phyloP scores from a whole-genome alignment of 2,113 vertebrate genomes.

The Gymnogyps californianus region DNA sequence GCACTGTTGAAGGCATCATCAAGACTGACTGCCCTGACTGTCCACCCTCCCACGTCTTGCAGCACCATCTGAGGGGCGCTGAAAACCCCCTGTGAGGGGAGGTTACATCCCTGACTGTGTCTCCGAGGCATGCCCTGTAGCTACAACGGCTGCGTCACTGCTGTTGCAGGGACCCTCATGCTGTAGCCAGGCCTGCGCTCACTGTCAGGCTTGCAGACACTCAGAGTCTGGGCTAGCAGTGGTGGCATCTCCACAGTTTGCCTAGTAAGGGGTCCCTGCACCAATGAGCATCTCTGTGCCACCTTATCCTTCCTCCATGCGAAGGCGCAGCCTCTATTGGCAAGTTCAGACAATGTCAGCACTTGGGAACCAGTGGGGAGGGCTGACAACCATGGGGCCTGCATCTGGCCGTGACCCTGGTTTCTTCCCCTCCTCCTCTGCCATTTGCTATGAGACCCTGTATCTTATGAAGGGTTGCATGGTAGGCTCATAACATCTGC shows the following conservation, averaged over 20 bases:
- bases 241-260: background rate
- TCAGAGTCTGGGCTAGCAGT: background rate
- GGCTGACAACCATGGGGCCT: accelerated
- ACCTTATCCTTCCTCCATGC: background rate
- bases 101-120: background rate
- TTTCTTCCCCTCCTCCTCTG: background rate
- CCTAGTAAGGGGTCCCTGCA: too few relatives aligned
- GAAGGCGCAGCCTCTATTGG: background rate
- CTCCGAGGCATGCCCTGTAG: background rate
- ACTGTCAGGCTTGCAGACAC: background rate
- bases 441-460: background rate
- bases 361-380: background rate
- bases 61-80: background rate
- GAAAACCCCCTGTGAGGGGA: background rate
- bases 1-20: background rate
- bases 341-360: background rate
- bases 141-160: background rate
- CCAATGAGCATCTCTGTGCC: background rate
- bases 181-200: background rate
- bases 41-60: background rate
- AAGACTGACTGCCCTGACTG: background rate
- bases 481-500: background rate
- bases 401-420: background rate
- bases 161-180: background rate
- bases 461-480: background rate